phyloP scores from a whole-genome alignment of 2,888 invertebrate species.

The Crepidodera aurea region DNA sequence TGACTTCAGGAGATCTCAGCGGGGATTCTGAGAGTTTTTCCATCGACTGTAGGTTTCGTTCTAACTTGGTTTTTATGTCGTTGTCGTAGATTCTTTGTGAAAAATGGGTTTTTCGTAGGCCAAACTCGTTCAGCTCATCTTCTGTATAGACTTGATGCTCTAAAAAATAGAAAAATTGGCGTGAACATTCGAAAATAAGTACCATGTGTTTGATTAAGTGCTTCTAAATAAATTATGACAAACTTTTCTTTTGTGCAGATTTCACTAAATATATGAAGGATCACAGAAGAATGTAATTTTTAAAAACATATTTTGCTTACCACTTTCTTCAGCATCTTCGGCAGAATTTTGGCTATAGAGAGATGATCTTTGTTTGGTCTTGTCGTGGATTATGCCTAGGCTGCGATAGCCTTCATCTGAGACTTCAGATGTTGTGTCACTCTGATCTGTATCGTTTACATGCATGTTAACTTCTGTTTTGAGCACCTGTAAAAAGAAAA shows the following conservation, averaged over 20 bases:
- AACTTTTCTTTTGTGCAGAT: no score
- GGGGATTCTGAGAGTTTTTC: conserved; percentile 41
- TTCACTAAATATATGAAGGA: no score
- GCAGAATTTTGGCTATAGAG: conserved; percentile 76
- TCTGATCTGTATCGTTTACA: conserved; percentile 57
- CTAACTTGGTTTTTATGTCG: conserved; percentile 57
- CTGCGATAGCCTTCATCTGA: conserved; percentile 88
- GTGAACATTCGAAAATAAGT: no score
- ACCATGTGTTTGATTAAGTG: no score
- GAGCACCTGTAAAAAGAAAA: conserved; percentile 47
- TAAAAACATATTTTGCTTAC: no score
- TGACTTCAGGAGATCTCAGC: conserved; percentile 32
- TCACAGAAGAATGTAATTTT: no score
- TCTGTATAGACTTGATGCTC: conserved; percentile 72
- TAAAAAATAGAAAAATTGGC: conserved; percentile 57
- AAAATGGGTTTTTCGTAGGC: conserved; percentile 75
- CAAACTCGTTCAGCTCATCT: conserved; percentile 74
- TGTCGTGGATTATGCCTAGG: conserved; percentile 72
- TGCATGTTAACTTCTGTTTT: conserved; percentile 61
- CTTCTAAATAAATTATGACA: no score
- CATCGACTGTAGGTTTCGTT: conserved; percentile 35
- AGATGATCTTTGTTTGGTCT: conserved; percentile 67
- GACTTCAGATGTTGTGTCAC: conserved; percentile 84
- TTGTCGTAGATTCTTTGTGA: conserved; percentile 69
- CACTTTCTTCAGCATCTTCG: conserved; percentile 76